A percentile compares a stretch with the other conserved stretches of the same genome.
Evolutionary conservation across 2,113 vertebrate species (phyloP).

Genomic region (Nipponia nippon): DNA sequence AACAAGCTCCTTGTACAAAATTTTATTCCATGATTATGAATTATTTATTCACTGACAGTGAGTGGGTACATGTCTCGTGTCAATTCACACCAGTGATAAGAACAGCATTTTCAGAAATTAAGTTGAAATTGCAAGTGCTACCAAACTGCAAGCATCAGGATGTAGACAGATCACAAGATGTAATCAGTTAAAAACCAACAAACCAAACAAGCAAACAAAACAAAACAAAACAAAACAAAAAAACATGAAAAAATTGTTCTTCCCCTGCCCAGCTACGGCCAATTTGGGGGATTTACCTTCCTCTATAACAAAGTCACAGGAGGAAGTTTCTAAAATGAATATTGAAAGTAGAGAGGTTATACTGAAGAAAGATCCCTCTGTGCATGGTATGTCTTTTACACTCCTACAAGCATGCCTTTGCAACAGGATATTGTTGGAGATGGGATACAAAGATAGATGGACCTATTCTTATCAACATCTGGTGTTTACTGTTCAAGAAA

Average conservation of each 20-base stretch:
- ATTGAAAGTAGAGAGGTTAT: background rate
- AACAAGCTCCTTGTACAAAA: background rate
- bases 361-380: background rate
- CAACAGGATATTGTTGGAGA: background rate
- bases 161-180: background rate
- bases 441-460: background rate
- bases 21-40: background rate
- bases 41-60: background rate
- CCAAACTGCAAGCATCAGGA: background rate
- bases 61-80: background rate
- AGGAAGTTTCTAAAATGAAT: background rate
- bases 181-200: background rate
- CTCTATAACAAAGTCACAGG: background rate
- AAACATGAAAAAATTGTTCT: background rate
- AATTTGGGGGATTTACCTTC: background rate
- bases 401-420: background rate
- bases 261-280: background rate
- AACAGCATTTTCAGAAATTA: background rate
- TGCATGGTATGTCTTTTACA: background rate
- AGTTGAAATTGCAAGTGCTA: background rate
- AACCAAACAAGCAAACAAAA: rapidly evolving
- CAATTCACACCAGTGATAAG: background rate
- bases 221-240: background rate
- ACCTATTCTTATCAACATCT: background rate
- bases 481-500: background rate